These are phyloP conservation scores for Allygus modestus DNA, from an alignment of 2,888 invertebrate species.

Conservation along the genomic window DNA sequence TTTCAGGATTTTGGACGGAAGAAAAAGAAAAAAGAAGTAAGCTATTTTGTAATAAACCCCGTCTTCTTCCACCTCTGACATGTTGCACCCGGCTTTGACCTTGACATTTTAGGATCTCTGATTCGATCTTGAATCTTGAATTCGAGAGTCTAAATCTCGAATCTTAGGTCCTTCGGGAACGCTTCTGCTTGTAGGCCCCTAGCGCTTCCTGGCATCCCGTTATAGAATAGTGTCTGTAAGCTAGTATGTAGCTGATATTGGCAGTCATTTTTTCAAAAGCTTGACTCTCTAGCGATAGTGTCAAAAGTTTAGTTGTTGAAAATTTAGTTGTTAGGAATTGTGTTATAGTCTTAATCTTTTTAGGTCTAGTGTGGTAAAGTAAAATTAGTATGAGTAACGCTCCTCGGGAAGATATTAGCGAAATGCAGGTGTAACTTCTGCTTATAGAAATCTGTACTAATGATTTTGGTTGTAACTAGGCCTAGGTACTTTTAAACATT, in stretches of 20 bases:
- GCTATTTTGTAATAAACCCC: conserved; percentile 80
- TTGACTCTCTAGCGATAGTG: conserved; percentile 29
- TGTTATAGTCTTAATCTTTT: neutral
- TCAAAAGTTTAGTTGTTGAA: neutral
- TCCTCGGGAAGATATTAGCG: no score
- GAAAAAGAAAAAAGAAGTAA: conserved; percentile 99
- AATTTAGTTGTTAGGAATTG: conserved; percentile 1
- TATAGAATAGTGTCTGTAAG: conserved; percentile 33
- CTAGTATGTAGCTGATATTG: conserved; percentile 43
- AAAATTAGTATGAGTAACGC: no score
- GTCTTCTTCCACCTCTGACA: conserved; percentile 51
- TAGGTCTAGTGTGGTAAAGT: neutral
- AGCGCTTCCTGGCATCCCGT: conserved; percentile 54
- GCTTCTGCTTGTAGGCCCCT: conserved; percentile 55
- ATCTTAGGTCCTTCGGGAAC: conserved; percentile 31
- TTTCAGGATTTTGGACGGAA: conserved; percentile 86
- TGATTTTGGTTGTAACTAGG: no score
- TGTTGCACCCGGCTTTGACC: conserved; percentile 51
- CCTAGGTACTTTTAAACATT: no score
- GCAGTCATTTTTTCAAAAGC: neutral
- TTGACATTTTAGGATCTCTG: conserved; percentile 10
- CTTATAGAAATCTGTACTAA: no score
- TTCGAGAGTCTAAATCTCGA: neutral
- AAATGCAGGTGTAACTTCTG: no score
- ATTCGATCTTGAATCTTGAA: conserved; percentile 23